phyloP scores from a whole-genome alignment of 2,888 invertebrate genomes.

The Drosophila kambysellisi region DNA sequence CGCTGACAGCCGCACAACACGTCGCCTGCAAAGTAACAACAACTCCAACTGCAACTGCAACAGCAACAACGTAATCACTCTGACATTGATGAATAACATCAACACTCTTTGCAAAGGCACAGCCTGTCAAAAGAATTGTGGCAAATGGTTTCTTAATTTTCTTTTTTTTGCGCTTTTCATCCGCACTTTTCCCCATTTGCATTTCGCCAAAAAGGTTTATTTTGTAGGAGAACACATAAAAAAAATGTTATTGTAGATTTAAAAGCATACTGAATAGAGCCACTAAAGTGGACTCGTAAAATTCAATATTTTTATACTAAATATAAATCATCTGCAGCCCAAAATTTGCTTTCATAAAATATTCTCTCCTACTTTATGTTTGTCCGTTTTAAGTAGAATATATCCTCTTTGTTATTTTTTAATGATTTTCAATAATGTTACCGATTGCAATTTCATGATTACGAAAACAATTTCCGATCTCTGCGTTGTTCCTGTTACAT shows the following conservation, averaged over 20 bases:
- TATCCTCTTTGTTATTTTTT: background rate
- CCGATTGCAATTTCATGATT: background rate
- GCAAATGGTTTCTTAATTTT: slow-evolving; percentile 12
- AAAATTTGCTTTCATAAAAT: background rate
- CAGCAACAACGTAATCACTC: slow-evolving; percentile 37
- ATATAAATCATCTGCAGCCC: background rate
- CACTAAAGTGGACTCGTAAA: background rate
- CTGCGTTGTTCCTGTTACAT: background rate
- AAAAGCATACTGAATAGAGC: slow-evolving; percentile 6
- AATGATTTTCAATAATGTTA: background rate
- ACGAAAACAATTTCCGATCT: background rate
- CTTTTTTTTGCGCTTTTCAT: background rate
- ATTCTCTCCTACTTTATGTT: background rate
- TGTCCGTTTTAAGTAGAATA: background rate
- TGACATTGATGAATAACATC: slow-evolving; percentile 74
- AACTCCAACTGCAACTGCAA: slow-evolving; percentile 21
- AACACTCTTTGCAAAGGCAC: slow-evolving; percentile 51
- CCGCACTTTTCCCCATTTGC: slow-evolving; percentile 19
- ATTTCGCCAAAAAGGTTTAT: slow-evolving; percentile 26
- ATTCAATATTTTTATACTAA: background rate
- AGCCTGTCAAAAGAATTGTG: slow-evolving; percentile 29
- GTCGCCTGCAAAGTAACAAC: slow-evolving; percentile 23
- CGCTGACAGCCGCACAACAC: slow-evolving; percentile 53
- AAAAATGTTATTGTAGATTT: slow-evolving; percentile 15
- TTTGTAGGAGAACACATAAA: slow-evolving; percentile 14